These are phyloP conservation scores for Loripinus fragilis DNA, from an alignment of 2,888 invertebrate species.

Conservation along the genomic window DNA sequence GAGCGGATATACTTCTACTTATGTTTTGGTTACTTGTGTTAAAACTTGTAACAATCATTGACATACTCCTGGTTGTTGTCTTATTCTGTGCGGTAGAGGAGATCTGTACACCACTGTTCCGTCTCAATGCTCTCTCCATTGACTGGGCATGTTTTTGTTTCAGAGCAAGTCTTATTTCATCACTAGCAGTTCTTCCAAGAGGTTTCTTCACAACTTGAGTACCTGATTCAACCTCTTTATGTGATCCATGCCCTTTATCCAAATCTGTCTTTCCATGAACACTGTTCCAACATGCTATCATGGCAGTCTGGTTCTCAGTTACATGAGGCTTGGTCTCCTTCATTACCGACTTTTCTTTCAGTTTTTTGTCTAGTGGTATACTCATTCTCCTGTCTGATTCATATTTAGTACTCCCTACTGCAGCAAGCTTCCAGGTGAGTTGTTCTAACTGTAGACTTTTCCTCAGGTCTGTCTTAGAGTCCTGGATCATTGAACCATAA, in stretches of 20 bases:
- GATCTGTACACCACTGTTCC: not conserved
- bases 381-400: not conserved
- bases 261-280: slow-evolving; percentile 39
- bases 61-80: not conserved
- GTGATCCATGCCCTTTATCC: not conserved
- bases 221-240: not conserved
- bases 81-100: not conserved
- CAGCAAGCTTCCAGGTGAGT: not conserved
- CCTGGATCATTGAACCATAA: not conserved
- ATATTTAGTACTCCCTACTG: not conserved
- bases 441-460: not conserved
- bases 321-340: not conserved
- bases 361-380: not conserved
- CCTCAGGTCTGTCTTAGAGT: not conserved
- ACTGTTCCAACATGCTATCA: slow-evolving; percentile 57
- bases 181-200: slow-evolving; percentile 1
- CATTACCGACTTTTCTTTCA: not conserved
- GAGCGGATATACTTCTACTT: not conserved
- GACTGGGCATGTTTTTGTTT: slow-evolving; percentile 8
- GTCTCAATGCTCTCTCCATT: not conserved
- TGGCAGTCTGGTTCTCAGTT: slow-evolving; percentile 29
- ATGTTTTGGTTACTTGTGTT: not conserved
- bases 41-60: not conserved
- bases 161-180: not conserved
- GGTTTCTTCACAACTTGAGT: not conserved